These are phyloP conservation scores for Drosophila takahashii DNA, from an alignment of 1,140 invertebrate genomes.

Conservation along the genomic window DNA sequence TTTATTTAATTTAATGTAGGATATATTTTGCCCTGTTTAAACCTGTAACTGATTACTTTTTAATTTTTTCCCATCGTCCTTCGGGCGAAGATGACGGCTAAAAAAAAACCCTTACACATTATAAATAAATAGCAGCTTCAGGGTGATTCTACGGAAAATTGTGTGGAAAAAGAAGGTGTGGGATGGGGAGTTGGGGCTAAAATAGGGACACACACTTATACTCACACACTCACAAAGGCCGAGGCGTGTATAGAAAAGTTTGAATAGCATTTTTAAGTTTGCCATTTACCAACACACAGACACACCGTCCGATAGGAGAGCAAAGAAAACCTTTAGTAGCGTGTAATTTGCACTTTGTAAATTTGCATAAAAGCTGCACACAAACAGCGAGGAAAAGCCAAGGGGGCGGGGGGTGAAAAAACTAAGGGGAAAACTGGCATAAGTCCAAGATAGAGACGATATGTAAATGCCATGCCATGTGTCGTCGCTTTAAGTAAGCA, in stretches of 20 bases:
- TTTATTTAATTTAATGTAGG: no score
- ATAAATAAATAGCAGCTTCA: conserved; percentile 72
- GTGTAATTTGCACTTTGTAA: conserved; percentile 84
- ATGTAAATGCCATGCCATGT: conserved; percentile 78
- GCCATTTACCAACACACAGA: conserved; percentile 69
- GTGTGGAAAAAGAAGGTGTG: conserved; percentile 21
- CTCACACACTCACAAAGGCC: conserved; percentile 27
- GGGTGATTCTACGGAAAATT: conserved; percentile 15
- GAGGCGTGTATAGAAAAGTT: conserved; percentile 65
- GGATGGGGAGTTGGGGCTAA: conserved; percentile 15
- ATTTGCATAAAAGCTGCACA: conserved; percentile 82
- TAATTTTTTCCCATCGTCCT: conserved; percentile 33
- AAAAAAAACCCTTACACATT: conserved; percentile 41
- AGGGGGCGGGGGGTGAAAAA: no score
- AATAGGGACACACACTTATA: conserved; percentile 32
- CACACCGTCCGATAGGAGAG: conserved; percentile 56
- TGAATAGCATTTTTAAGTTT: conserved; percentile 82
- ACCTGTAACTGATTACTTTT: background rate
- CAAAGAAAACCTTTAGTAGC: conserved; percentile 79
- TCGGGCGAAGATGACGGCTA: background rate
- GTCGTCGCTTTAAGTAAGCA: conserved; percentile 71
- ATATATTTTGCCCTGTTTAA: no score
- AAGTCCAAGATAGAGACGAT: conserved; percentile 80
- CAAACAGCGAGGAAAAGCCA: conserved; percentile 10
- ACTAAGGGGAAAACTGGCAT: conserved; percentile 50